Evolutionary conservation across 2,797 vertebrate genomes (phyloP), one percentile per base, ranked within the genome.

Genomic region (Lindbergichthys nudifrons): DNA sequence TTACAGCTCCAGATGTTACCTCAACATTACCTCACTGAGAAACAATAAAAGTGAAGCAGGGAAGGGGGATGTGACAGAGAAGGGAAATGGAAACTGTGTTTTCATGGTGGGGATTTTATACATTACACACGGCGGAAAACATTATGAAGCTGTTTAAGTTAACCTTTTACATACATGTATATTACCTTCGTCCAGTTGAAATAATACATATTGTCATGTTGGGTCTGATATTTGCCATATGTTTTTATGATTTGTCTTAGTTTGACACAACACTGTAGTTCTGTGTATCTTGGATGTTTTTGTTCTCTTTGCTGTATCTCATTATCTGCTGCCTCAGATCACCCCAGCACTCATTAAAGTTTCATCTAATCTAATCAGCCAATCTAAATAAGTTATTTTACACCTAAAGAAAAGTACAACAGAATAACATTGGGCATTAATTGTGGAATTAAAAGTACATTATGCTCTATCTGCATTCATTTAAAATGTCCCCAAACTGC

Each of bases 1-100:
- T 30, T 57, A 42, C 21, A 26, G 68, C 73, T 82, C 83, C 89
- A 92, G 89, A 91, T 89, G 88, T 82, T 77, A 54, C 54, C 30
- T 73, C 69, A 69, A 39, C 79, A 81, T 92, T 83, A 92, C 85
- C 75, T 91, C 90, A 91, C 66, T 62, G 56, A 15, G 57, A 65
- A 72, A 56, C 73, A 59, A 39, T 67, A 77, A 63, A 73, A 50
- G 45, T 57, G 3, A 51, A 77, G 65, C 11, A 70, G 66, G 32
- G 69, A 12, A 59, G 3, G 15, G 18, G 21, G 47, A 9, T 11
- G 36, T 64, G 70, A 46, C 36, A n/a, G 47, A 51, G 52, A 41
- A 50, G 72, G 67, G 70, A 69, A 48, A 42, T 65, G 54, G 69
- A 61, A 58, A 69, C 75, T 70, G n/a, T 48, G 62, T 45, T 68